These are phyloP conservation scores for Hormiphora californensis DNA, from an alignment of 37 sponge, comb jelly and placozoan species.

Conservation along the genomic window DNA sequence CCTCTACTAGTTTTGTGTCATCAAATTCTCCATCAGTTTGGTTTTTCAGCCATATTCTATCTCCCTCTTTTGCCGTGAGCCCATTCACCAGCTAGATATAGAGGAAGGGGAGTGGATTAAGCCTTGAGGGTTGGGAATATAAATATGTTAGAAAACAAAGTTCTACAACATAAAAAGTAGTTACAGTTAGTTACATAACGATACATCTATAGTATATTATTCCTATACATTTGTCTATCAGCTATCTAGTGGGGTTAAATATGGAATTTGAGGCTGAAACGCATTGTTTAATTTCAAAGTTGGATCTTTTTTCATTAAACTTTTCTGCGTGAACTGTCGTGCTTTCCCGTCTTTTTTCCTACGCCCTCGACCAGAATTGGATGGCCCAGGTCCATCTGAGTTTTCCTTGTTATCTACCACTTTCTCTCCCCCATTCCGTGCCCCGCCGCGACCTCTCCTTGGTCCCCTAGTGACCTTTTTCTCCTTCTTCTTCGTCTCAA, in stretches of 20 bases:
- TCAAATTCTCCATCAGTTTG: constrained; percentile 88
- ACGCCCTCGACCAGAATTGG: too few species aligned
- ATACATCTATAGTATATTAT: too few species aligned
- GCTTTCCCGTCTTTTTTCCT: neutral
- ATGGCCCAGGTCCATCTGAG: neutral
- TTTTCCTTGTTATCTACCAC: constrained; percentile 49
- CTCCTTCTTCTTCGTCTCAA: too few species aligned
- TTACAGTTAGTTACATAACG: too few species aligned
- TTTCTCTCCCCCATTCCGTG: neutral
- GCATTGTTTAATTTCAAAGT: constrained; percentile 30
- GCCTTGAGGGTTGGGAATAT: neutral
- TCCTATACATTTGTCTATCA: too few species aligned
- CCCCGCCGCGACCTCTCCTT: neutral
- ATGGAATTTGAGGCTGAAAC: constrained; percentile 38
- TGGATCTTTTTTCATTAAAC: constrained; percentile 17
- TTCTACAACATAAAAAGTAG: too few species aligned
- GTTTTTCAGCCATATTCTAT: constrained; percentile 78
- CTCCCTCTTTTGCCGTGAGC: constrained; percentile 64
- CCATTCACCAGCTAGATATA: neutral
- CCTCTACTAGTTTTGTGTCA: constrained; percentile 70
- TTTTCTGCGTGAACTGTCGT: neutral
- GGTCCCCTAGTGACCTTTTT: neutral
- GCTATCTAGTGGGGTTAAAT: constrained; percentile 52
- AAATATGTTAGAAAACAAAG: too few species aligned
- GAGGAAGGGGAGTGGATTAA: neutral